Base-by-base conservation (phyloP, 2,888 invertebrate species). In the Cryptocephalus primarius region DNA sequence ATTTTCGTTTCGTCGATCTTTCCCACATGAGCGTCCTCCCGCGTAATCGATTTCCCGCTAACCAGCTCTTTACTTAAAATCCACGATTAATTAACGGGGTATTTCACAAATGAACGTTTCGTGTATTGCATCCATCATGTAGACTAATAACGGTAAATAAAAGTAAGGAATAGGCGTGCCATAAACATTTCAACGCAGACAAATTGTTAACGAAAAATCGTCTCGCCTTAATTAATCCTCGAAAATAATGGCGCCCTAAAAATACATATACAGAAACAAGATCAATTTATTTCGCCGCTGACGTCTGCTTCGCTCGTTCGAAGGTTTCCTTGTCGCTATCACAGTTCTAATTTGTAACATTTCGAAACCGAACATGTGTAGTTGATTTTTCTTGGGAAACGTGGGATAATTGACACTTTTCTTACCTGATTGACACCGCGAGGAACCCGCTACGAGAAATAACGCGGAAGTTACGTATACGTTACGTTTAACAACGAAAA, bases 161-260 rank as follows among this genome's bases (percentile, higher is more conserved):
- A n/a, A 11, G n/a, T n/a, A 36, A 36, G 12, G 6, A 36, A 36
- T 36, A 12, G 36, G 12, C 36, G 36, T 11, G 36, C 39, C 48
- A 39, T 50, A 42, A 49, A 44, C 34, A 33, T 47, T 43, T 46
- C 40, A 49, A 48, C 48, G 34, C 40, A 46, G 50, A 52, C 48
- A 50, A 50, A 52, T 50, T 42, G 46, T 47, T 36, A 36, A 36
- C 36, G 36, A 36, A 36, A 36, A 36, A 36, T 36, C 36, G 36
- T 36, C 36, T 36, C 36, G 12, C 12, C 12, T 36, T 36, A 36
- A 36, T 36, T 36, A 36, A 36, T 36, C 4, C 36, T 11, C 36
- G 12, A 11, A 36, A 36, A 36, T 36, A 36, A 36, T 36, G 36
- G 36, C 36, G 36, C 36, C 36, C 36, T 36, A 36, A 36, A 36